Evolutionary conservation across 2,113 vertebrate species (phyloP).

Genomic region (Sarotherodon lohbergeri): DNA sequence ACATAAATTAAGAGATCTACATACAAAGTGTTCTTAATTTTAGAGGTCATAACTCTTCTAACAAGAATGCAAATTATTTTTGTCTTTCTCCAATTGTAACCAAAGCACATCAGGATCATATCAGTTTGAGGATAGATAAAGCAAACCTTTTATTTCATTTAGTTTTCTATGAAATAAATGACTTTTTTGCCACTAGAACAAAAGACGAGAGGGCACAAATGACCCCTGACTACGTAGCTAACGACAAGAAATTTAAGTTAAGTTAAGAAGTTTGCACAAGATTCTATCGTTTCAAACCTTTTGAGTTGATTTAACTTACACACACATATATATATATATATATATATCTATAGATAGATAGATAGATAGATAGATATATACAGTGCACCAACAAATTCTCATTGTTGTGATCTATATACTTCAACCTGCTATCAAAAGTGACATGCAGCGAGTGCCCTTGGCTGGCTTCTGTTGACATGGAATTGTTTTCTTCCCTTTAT

Average conservation of each 20-base stretch:
- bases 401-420: not conserved
- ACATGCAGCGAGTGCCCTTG: not conserved
- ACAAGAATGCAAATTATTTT: not conserved
- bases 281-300: not conserved
- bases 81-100: not conserved
- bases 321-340: too few relatives aligned
- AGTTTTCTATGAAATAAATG: not conserved
- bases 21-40: not conserved
- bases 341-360: too few relatives aligned
- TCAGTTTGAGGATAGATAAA: not conserved
- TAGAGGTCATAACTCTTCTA: not conserved
- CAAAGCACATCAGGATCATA: not conserved
- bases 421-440: not conserved
- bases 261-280: too few relatives aligned
- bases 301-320: not conserved
- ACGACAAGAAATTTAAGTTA: not conserved
- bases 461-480: constrained; percentile 2
- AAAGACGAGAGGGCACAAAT: not conserved
- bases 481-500: constrained; percentile 53
- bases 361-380: too few relatives aligned
- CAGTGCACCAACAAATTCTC: not conserved
- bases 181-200: not conserved
- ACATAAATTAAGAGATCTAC: not conserved
- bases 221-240: not conserved
- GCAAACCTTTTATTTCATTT: not conserved